A percentile compares a stretch with the other conserved stretches of the same genome.
Conservation (phyloP, 2,888 invertebrate species). For the Luperina nickerlii region DNA sequence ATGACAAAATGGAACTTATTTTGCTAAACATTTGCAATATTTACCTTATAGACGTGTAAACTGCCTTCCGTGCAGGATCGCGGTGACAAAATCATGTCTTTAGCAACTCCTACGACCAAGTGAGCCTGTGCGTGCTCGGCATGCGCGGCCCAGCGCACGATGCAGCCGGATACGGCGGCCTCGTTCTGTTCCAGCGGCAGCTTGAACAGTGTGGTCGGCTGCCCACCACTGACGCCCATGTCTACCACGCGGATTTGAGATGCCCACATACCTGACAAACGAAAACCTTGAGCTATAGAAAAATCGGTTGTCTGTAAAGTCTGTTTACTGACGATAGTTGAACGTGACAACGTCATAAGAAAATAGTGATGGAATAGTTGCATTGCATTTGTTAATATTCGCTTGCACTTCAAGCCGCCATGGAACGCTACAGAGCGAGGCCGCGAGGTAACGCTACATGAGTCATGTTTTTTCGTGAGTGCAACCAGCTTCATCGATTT, state of each 20-base stretch:
- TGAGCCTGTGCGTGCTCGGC: constrained; percentile 86
- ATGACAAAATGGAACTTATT: not conserved
- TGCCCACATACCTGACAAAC: constrained; percentile 96
- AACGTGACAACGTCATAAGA: too few species aligned
- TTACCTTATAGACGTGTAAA: constrained; percentile 95
- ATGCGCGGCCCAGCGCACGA: constrained; percentile 94
- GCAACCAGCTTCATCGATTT: too few species aligned
- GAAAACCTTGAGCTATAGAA: not conserved
- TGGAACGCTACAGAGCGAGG: too few species aligned
- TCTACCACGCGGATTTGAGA: constrained; percentile 96
- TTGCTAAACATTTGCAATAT: not conserved
- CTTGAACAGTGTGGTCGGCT: constrained; percentile 94
- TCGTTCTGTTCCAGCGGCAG: constrained; percentile 98
- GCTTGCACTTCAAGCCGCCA: too few species aligned
- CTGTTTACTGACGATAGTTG: too few species aligned
- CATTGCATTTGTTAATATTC: too few species aligned
- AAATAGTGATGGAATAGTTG: too few species aligned
- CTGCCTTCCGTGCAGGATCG: constrained; percentile 95
- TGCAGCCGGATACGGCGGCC: constrained; percentile 96
- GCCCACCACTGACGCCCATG: constrained; percentile 91
- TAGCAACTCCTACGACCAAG: constrained; percentile 97
- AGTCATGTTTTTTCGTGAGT: too few species aligned
- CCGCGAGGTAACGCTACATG: too few species aligned
- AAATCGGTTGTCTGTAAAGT: too few species aligned
- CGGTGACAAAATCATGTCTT: constrained; percentile 97